Conservation (phyloP, 2,888 invertebrate species). For the Psococerastis gibbosa region DNA sequence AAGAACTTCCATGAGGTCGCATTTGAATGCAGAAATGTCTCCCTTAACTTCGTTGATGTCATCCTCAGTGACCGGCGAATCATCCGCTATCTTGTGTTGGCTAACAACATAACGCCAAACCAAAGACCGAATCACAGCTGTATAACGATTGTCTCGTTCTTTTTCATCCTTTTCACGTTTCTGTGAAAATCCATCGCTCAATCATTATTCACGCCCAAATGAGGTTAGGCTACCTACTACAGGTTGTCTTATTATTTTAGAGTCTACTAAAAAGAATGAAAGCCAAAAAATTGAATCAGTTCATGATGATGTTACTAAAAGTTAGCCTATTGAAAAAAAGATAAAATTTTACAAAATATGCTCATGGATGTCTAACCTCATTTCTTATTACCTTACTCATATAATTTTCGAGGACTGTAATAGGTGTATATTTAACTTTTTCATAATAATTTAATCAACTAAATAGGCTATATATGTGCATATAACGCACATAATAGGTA, state of each 20-base stretch:
- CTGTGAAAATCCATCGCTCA: conserved; percentile 20
- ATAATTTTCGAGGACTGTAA: too few relatives aligned
- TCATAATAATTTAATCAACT: too few relatives aligned
- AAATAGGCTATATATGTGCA: too few relatives aligned
- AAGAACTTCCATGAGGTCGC: conserved; percentile 77
- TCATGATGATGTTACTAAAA: too few relatives aligned
- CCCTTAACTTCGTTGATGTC: conserved; percentile 87
- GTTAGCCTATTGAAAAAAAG: too few relatives aligned
- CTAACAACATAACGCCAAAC: conserved; percentile 85
- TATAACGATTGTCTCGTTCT: conserved; percentile 49
- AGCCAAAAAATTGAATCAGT: conserved; percentile 1
- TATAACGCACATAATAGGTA: too few relatives aligned
- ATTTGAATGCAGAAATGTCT: conserved; percentile 80
- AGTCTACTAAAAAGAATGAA: conserved; percentile 5
- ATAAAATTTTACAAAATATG: too few relatives aligned
- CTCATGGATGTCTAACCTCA: too few relatives aligned
- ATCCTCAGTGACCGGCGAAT: conserved; percentile 79
- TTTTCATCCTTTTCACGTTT: conserved; percentile 39
- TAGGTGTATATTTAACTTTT: too few relatives aligned
- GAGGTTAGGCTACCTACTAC: too few relatives aligned
- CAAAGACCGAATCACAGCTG: conserved; percentile 70
- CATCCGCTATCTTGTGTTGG: conserved; percentile 66
- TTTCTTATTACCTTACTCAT: too few relatives aligned
- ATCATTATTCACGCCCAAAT: background rate
- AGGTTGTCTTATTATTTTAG: too few relatives aligned